A percentile compares a stretch with the other conserved stretches of the same genome.
Evolutionary conservation across 1,140 invertebrate genomes (phyloP).

Genomic region (Tribolium castaneum): DNA sequence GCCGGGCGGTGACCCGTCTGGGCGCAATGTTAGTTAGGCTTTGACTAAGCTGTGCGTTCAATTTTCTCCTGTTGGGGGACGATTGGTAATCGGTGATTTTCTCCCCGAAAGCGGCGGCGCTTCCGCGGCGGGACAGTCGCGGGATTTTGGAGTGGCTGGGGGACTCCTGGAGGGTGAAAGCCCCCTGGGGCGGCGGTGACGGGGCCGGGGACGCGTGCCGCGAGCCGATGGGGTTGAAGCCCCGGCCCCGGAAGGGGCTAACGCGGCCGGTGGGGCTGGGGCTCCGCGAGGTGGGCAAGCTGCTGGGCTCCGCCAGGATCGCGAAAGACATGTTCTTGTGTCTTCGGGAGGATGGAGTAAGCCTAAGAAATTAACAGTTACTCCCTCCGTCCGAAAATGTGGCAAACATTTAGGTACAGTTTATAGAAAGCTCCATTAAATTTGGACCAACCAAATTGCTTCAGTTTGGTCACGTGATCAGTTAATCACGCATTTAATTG

Average conservation of each 20-base stretch:
- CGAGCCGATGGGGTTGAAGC: constrained; percentile 66
- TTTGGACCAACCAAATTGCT: no score
- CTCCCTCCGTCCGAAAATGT: no score
- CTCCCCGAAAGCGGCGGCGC: constrained; percentile 51
- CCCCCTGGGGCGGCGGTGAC: constrained; percentile 56
- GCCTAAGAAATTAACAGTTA: constrained; percentile 51
- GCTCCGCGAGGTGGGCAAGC: constrained; percentile 62
- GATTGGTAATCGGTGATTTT: constrained; percentile 47
- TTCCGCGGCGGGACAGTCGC: constrained; percentile 49
- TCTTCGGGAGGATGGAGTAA: constrained; percentile 61
- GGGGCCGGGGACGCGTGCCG: constrained; percentile 58
- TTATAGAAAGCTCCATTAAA: no score
- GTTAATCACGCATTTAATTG: no score
- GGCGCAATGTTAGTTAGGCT: constrained; percentile 60
- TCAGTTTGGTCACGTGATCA: no score
- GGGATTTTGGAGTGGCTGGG: constrained; percentile 52
- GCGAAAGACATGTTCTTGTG: constrained; percentile 69
- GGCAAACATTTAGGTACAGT: no score
- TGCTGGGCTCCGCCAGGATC: constrained; percentile 69
- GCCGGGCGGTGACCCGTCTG: constrained; percentile 40
- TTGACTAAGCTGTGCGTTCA: constrained; percentile 56
- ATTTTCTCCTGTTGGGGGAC: constrained; percentile 37
- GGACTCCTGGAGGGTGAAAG: constrained; percentile 4
- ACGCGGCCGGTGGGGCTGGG: constrained; percentile 65
- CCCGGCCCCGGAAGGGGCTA: constrained; percentile 69